Evolutionary conservation across 2,113 vertebrate genomes (phyloP).

Genomic region (Sula dactylatra): DNA sequence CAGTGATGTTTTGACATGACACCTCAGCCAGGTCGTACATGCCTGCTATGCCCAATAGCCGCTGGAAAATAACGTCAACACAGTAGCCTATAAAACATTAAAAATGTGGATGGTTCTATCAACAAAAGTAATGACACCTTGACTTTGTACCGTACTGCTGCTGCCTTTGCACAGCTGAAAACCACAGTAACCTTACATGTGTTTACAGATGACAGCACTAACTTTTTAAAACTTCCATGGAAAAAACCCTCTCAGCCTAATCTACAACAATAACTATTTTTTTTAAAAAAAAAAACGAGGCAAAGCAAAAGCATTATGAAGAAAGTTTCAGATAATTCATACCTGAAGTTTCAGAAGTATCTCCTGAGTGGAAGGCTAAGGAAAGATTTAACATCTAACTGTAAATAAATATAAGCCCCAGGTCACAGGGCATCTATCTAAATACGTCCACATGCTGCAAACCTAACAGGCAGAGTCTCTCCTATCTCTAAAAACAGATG

Average conservation of each 20-base stretch:
- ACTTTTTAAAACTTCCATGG: neutral
- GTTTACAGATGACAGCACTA: neutral
- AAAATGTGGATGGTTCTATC: neutral
- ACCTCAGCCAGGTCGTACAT: neutral
- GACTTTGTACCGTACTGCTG: neutral
- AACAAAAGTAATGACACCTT: neutral
- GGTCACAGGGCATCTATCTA: neutral
- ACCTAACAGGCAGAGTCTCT: slow-evolving; percentile 40
- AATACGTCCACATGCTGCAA: neutral
- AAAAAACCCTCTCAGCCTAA: neutral
- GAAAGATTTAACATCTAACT: neutral
- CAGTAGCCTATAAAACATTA: neutral
- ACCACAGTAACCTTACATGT: neutral
- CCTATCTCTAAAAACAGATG: slow-evolving; percentile 41
- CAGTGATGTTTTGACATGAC: neutral
- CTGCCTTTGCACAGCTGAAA: neutral
- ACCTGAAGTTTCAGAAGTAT: neutral
- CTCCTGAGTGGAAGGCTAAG: neutral
- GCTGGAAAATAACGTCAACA: neutral
- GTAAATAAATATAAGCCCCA: neutral
- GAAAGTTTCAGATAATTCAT: neutral
- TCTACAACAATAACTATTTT: neutral
- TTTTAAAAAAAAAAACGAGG: neutral
- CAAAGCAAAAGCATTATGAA: neutral
- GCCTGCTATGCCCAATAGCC: neutral